Evolutionary conservation across 2,113 vertebrate genomes (phyloP), one percentile per base, ranked within the genome.

Genomic region (Entosphenus tridentatus): DNA sequence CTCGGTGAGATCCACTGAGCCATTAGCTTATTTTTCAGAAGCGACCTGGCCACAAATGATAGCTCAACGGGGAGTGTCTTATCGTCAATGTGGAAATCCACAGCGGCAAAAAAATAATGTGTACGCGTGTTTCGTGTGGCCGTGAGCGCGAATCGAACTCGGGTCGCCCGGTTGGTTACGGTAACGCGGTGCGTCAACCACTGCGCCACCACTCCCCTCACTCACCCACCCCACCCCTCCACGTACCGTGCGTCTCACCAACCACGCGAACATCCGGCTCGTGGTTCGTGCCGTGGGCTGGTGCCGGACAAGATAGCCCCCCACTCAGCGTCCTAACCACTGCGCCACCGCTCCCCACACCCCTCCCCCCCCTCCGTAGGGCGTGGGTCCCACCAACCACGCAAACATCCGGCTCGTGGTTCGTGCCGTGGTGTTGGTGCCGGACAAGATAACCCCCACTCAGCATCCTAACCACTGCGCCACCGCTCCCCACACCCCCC

Each of bases 321-420:
- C 83, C 90, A 1, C 88, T 98, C 71, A 95, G 86, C 70, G 92
- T 98, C 77, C 81, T 97, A 39, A 39, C 21, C 21, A 39, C 21
- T 39, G 21, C 21, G 21, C 39, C 39, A 39, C 39, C 39, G 39
- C 39, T 39, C 39, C 39, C 6, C 21, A 3, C 3, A 21, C 21
- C 5, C 39, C 5, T 5, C 39, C 39, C 8, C n/a, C 10, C 18
- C 62, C 21, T 10, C 62, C 9, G 57, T 72, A 95, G 92, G 83
- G 85, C 56, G 76, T 93, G 80, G 95, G 88, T 75, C 93, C 89
- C 0, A 92, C 90, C 1, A 98, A 97, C 76, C 93, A 98, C 0
- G 89, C 92, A 21, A 96, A 90, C 75, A 96, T 98, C 78, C 93
- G 96, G 81, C 96, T 89, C 72, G 96, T 97, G 5, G 89, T 96